A percentile compares a stretch with the other conserved stretches of the same genome.
phyloP scores from a whole-genome alignment of 92 coral and sea anemone genomes.

The Actinostola sp. region DNA sequence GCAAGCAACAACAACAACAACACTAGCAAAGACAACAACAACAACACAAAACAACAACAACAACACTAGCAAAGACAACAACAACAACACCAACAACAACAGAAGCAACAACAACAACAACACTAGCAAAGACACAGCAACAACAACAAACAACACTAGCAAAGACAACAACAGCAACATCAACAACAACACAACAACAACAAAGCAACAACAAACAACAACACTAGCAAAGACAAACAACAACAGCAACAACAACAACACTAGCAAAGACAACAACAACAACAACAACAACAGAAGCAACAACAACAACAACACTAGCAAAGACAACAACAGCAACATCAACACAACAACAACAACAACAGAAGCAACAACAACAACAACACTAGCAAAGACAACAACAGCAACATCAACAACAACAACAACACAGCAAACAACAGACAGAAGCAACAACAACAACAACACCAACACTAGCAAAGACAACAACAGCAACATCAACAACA shows the following conservation, averaged over 20 bases:
- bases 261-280: neutral
- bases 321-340: neutral
- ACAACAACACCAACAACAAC: too few relatives aligned
- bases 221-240: neutral
- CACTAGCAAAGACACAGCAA: neutral
- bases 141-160: neutral
- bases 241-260: neutral
- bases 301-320: neutral
- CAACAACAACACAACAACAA: neutral
- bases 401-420: neutral
- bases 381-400: neutral
- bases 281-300: neutral
- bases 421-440: too few relatives aligned
- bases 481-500: neutral
- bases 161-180: neutral
- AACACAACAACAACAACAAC: slow-evolving; percentile 5
- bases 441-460: neutral
- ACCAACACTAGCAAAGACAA: neutral
- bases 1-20: too few relatives aligned
- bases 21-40: neutral
- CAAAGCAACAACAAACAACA: neutral
- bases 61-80: neutral
- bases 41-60: neutral
- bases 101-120: neutral
- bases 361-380: neutral